Percentiles rank a stretch among this genome's conserved stretches.
Evolutionary conservation across 2,113 vertebrate genomes (phyloP).

Genomic region (Lagopus leucura): DNA sequence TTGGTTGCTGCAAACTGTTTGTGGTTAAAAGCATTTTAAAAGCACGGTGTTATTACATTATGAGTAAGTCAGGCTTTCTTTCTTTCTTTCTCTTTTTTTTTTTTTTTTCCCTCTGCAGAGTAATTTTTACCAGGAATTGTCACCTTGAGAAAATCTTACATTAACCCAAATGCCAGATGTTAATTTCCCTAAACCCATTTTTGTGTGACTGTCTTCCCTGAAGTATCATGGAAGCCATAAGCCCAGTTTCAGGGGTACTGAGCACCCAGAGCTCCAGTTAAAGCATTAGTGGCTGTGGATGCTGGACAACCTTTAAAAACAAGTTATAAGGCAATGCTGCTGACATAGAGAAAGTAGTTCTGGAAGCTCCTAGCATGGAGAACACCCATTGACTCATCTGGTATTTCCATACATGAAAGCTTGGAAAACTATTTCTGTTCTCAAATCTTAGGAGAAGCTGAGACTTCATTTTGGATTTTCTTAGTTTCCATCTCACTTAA

Average conservation of each 20-base stretch:
- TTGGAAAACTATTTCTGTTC: slow-evolving; percentile 41
- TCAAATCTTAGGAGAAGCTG: not conserved
- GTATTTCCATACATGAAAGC: slow-evolving; percentile 41
- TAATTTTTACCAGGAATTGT: slow-evolving; percentile 61
- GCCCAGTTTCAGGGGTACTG: not conserved
- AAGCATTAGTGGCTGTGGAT: not conserved
- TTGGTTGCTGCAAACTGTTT: slow-evolving; percentile 71
- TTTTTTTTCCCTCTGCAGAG: not conserved
- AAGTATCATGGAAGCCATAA: not conserved
- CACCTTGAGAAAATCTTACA: slow-evolving; percentile 55
- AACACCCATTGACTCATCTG: slow-evolving; percentile 42
- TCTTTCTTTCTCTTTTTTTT: not conserved
- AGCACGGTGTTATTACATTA: slow-evolving; percentile 64
- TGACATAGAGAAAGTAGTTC: not conserved
- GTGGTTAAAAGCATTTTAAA: slow-evolving; percentile 76
- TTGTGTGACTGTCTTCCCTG: not conserved
- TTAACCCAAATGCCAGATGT: slow-evolving; percentile 49
- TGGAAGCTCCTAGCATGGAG: slow-evolving; percentile 4
- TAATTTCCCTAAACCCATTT: slow-evolving; percentile 37
- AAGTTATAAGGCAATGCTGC: not conserved
- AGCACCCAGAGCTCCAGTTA: slow-evolving; percentile 24
- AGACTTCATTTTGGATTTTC: not conserved
- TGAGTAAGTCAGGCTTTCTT: slow-evolving; percentile 58
- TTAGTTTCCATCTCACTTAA: not conserved
- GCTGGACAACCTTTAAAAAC: not conserved